phyloP scores from a whole-genome alignment of 2,113 vertebrate species.

The Canis aureus region DNA sequence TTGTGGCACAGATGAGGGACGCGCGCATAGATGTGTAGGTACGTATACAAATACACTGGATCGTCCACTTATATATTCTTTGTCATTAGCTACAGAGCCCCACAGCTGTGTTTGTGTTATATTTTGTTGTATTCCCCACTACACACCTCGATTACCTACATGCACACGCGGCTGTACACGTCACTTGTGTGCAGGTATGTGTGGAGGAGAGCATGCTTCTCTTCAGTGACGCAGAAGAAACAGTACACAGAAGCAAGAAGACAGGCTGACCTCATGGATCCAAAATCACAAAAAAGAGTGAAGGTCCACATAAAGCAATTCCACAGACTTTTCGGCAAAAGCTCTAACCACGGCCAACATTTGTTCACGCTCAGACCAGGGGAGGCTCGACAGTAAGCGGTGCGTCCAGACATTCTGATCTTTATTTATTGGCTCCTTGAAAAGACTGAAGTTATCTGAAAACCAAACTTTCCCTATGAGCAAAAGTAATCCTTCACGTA shows the following conservation, averaged over 20 bases:
- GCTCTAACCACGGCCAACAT: not conserved
- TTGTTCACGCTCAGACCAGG: not conserved
- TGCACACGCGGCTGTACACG: not conserved
- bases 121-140: not conserved
- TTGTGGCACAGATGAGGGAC: not conserved
- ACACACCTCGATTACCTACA: not conserved
- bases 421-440: not conserved
- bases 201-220: fast-evolving
- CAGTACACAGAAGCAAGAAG: not conserved
- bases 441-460: not conserved
- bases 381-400: not conserved
- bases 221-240: not conserved
- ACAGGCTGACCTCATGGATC: not conserved
- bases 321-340: not conserved
- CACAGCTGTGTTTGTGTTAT: not conserved
- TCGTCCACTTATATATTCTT: not conserved
- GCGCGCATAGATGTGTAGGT: too few species aligned
- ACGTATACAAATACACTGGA: not conserved
- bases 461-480: fast-evolving
- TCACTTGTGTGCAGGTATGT: not conserved
- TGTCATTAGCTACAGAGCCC: not conserved
- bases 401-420: not conserved
- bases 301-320: not conserved
- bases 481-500: constrained; percentile 73
- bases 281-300: not conserved